Evolutionary conservation across 2,797 vertebrate genomes (phyloP), one percentile per base, ranked within the genome.

Genomic region (Intellagama lesueurii): DNA sequence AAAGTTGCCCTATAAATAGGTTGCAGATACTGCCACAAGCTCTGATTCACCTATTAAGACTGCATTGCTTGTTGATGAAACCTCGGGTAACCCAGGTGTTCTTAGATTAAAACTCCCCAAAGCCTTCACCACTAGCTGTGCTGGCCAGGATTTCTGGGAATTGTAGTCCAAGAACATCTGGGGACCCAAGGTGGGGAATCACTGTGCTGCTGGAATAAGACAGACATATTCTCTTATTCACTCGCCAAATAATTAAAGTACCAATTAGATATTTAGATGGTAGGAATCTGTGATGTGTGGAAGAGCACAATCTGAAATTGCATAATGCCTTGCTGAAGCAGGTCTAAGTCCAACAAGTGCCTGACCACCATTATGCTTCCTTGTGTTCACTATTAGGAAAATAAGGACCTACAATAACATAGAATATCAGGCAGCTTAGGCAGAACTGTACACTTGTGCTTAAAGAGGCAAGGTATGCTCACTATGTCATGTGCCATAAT

Each of bases 211-310:
- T 44, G 17, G 0, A 81, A n/a, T 78, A 87, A 19, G 68, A 52
- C 32, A 69, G 83, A 7, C 22, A 2, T 91, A 76, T 95, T 93
- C 86, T 91, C 30, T 77, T 94, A 83, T 60, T 93, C 73, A 78
- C 64, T 78, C 75, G 4, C 19, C 26, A 83, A 47, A 70, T 1
- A 66, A 70, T 70, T 60, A 75, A 14, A 0, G 70, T 40, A 68
- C 16, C 56, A 68, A 78, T 47, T 40, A 47, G 26, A 66, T 75
- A 85, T 12, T 22, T 12, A 44, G 3, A 32, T 0, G n/a, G 40
- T 73, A 7, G n/a, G 69, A 22, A 26, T 49, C n/a, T 70, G 40
- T 30, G 19, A 19, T 11, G 6, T 16, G 28, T 70, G 40, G 77
- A 49, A 60, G 52, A 30, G 17, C 30, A 80, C n/a, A 8, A 7